Evolutionary conservation across 2,113 vertebrate genomes (phyloP).

Genomic region (Glaucomys volans): DNA sequence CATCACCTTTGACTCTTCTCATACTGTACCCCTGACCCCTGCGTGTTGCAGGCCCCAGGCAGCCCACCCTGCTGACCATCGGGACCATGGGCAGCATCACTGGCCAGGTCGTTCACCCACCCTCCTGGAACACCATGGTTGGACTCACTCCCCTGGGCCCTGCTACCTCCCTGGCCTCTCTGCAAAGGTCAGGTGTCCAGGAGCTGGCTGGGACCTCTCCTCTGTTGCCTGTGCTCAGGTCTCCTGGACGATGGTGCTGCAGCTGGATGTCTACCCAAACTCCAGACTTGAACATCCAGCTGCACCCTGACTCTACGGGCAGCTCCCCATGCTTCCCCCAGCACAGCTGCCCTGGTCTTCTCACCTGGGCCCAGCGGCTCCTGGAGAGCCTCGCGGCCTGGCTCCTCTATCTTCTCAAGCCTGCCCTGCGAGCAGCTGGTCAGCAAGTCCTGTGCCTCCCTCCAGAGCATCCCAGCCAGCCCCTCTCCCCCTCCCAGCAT

Average conservation of each 20-base stretch:
- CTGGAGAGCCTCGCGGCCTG: too few species aligned
- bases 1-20: neutral
- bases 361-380: too few species aligned
- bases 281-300: neutral
- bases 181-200: neutral
- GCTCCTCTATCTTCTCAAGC: too few species aligned
- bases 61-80: too few species aligned
- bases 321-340: too few species aligned
- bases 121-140: neutral
- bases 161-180: neutral
- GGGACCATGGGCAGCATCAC: rapidly evolving
- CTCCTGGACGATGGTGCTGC: neutral
- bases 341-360: too few species aligned
- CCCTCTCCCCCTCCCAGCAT: too few species aligned
- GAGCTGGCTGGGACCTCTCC: neutral
- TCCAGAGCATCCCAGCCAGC: too few species aligned
- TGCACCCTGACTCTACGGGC: neutral
- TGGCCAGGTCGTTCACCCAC: too few species aligned
- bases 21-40: neutral
- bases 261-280: neutral
- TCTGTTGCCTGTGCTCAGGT: neutral
- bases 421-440: too few species aligned
- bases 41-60: neutral
- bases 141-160: neutral
- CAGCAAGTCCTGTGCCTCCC: too few species aligned